Evolutionary conservation across 2,888 invertebrate species (phyloP), one percentile per base, ranked within the genome.

Genomic region (Lasioglossum calceatum): DNA sequence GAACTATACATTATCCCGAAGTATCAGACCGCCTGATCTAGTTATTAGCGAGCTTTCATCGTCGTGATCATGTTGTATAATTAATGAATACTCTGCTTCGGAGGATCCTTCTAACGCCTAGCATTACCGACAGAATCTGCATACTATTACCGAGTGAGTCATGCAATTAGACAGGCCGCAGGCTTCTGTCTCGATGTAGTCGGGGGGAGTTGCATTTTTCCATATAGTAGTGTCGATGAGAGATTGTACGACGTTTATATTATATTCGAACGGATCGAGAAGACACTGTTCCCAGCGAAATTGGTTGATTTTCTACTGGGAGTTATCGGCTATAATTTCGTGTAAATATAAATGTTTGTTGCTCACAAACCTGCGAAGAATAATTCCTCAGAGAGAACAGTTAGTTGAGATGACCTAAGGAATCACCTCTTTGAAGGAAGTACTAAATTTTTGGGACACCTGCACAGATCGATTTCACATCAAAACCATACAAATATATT

Each of bases 161-260:
- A 23, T 67, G 36, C 36, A 36, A 67, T 67, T 36, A 67, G 89
- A 88, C 88, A 88, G 87, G 7, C 64, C 32, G 2, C 64, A 2
- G 64, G 64, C 64, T 64, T 32, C 64, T 64, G 64, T 32, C 16
- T 27, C 5, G 16, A 32, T 16, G 32, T 14, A 16, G 64, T 32
- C 64, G 5, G 32, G 32, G 4, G 32, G 32, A 64, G 32, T 16
- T 16, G 27, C 27, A 64, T 32, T 32, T 32, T 64, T 64, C 61
- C 16, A 27, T 54, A 27, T 2, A 14, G 27, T 0, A 27, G 27
- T 7, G 16, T 54, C 32, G 64, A 64, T 16, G 16, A 64, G 27
- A 64, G 32, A 64, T 64, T 14, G 14, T 4, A 4, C 27, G n/a
- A 12, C n/a, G 12, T 12, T 58, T 14, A 36, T 36, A 36, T 36